Evolutionary conservation across 1,140 invertebrate species (phyloP).

Genomic region (Teleogryllus occipitalis): DNA sequence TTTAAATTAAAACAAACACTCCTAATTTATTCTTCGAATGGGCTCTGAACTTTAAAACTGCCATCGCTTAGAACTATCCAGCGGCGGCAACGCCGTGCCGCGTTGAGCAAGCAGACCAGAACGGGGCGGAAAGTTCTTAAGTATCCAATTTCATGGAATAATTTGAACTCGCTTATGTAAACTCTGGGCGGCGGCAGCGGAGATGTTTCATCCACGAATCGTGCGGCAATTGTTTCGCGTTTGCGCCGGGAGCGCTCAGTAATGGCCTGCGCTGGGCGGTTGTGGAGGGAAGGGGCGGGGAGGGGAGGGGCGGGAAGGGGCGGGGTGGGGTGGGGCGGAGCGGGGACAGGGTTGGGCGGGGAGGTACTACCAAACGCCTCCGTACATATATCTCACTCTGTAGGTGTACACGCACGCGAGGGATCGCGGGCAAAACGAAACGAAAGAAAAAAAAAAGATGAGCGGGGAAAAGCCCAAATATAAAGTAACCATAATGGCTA

Average conservation of each 20-base stretch:
- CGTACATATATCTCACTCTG: background rate
- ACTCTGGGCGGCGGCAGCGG: background rate
- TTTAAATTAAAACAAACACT: conserved; percentile 6
- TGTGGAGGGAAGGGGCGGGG: no score
- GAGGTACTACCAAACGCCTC: background rate
- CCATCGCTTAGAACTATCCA: background rate
- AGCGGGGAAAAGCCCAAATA: background rate
- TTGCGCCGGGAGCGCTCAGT: background rate
- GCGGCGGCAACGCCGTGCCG: background rate
- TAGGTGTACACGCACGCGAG: background rate
- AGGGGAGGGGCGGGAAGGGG: no score
- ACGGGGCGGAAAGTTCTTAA: background rate
- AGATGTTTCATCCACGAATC: background rate
- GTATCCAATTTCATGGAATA: background rate
- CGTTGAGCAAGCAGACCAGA: background rate
- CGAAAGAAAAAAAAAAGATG: no score
- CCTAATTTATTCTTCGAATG: background rate
- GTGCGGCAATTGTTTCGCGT: background rate
- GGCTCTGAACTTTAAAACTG: background rate
- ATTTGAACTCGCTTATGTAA: conserved; percentile 1
- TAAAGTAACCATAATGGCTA: background rate
- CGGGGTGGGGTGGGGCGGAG: no score
- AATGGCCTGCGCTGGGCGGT: background rate
- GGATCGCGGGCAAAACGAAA: background rate
- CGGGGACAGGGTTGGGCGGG: no score